Percentiles rank a stretch among this genome's conserved stretches.
Evolutionary conservation across 2,113 vertebrate genomes (phyloP).

Genomic region (Talpa occidentalis): DNA sequence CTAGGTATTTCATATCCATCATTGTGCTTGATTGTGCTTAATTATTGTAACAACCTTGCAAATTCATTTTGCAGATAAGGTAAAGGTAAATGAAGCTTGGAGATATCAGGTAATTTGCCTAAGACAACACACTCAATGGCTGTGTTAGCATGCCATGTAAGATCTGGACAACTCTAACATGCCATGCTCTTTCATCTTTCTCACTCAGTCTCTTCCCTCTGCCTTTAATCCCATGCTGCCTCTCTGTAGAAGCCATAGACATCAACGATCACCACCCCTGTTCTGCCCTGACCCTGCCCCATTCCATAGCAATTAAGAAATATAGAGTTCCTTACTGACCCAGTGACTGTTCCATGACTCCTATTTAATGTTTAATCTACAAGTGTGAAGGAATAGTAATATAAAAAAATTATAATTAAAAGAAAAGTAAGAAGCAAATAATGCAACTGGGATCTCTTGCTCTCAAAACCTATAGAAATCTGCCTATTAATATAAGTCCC

Average conservation of each 20-base stretch:
- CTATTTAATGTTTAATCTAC: background rate
- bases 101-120: background rate
- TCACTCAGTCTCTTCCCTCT: background rate
- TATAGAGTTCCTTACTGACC: background rate
- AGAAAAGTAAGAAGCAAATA: constrained; percentile 29
- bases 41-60: background rate
- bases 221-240: background rate
- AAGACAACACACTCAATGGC: background rate
- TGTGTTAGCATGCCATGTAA: background rate
- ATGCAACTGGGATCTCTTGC: constrained; percentile 64
- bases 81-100: background rate
- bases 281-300: background rate
- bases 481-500: constrained; percentile 82
- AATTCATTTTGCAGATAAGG: constrained; percentile 31
- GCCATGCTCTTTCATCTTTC: background rate
- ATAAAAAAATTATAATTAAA: constrained; percentile 58
- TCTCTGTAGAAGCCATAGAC: constrained; percentile 2
- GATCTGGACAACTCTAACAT: background rate
- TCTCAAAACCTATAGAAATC: constrained; percentile 81
- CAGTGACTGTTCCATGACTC: background rate
- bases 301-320: background rate
- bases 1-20: background rate
- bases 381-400: background rate
- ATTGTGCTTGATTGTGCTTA: background rate
- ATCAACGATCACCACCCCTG: background rate